A percentile compares a stretch with the other conserved stretches of the same genome.
Conservation (phyloP, 2,797 vertebrate genomes). For the Tadarida brasiliensis region DNA sequence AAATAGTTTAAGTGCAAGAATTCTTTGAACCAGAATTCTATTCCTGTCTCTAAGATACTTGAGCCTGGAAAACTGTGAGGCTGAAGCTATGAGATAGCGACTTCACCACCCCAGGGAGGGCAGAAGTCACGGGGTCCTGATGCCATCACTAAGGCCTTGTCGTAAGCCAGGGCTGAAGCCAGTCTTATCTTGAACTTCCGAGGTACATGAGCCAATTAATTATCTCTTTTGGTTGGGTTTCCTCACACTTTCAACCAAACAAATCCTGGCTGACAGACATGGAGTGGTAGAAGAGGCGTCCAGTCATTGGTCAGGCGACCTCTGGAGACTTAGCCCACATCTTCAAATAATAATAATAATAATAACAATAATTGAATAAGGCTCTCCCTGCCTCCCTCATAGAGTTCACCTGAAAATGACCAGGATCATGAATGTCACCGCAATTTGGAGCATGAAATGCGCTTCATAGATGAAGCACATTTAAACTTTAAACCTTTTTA, state of each 20-base stretch:
- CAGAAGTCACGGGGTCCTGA: not conserved
- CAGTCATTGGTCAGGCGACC: no score
- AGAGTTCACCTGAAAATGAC: not conserved
- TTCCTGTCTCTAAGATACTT: not conserved
- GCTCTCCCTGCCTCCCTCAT: not conserved
- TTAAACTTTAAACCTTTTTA: not conserved
- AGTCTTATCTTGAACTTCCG: not conserved
- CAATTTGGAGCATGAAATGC: not conserved
- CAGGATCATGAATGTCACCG: not conserved
- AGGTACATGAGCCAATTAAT: not conserved
- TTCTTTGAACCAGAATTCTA: not conserved
- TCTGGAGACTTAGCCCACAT: not conserved
- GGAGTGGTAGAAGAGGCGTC: not conserved
- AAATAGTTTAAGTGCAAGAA: not conserved
- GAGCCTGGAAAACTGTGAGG: not conserved
- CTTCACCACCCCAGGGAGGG: not conserved
- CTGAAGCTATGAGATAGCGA: not conserved
- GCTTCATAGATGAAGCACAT: no score
- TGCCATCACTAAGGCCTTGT: not conserved
- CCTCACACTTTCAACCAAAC: not conserved
- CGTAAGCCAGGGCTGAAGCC: not conserved
- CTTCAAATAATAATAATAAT: not conserved
- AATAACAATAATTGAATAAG: not conserved
- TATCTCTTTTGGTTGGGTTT: constrained; percentile 1
- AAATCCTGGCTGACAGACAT: not conserved